phyloP scores from a whole-genome alignment of 2,797 vertebrate species.

The Sebastolobus alascanus region DNA sequence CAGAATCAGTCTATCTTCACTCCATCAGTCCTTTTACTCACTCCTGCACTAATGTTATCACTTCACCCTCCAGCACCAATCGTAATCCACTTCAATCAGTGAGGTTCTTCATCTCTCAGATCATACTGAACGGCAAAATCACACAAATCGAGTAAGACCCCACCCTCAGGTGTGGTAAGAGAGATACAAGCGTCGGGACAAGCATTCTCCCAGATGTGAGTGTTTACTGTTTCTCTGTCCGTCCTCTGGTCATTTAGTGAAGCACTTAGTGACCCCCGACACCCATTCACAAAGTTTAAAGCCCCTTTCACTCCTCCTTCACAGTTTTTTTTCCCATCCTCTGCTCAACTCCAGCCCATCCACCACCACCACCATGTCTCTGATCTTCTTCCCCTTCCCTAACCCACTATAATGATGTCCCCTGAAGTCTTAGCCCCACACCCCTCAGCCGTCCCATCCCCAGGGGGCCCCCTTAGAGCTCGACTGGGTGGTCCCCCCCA shows the following conservation, averaged over 20 bases:
- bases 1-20: conserved; percentile 57
- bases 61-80: conserved; percentile 28
- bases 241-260: conserved; percentile 51
- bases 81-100: conserved; percentile 38
- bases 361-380: conserved; percentile 50
- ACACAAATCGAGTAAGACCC: conserved; percentile 4
- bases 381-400: conserved; percentile 69
- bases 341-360: conserved; percentile 9
- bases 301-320: conserved; percentile 40
- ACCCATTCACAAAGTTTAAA: conserved; percentile 57
- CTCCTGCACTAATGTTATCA: conserved; percentile 44
- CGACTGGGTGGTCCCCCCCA: conserved; percentile 78
- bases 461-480: conserved; percentile 66
- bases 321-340: conserved; percentile 40
- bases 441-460: conserved; percentile 59
- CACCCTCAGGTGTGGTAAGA: conserved; percentile 19
- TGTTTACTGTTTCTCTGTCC: conserved; percentile 51
- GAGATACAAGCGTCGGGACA: conserved; percentile 11
- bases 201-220: conserved; percentile 40
- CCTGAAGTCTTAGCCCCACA: conserved; percentile 56
- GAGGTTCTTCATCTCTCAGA: conserved; percentile 27
- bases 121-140: not conserved
- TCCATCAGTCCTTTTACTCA: conserved; percentile 50
- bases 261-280: conserved; percentile 48
- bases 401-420: conserved; percentile 48